Conservation (phyloP, 2,113 vertebrate species). For the Chaetura pelagica region DNA sequence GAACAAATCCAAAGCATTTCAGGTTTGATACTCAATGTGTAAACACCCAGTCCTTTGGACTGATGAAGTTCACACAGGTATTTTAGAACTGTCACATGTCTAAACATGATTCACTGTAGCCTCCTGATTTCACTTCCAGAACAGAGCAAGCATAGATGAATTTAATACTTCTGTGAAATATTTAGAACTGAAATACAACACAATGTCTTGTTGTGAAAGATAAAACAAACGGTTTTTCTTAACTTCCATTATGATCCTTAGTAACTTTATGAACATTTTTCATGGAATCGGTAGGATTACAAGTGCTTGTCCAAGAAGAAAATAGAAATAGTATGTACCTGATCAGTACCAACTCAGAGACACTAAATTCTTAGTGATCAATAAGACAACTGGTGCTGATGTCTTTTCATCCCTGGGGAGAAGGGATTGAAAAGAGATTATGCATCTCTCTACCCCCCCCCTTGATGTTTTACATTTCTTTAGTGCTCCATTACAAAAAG, state of each 20-base stretch:
- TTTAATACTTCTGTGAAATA: neutral
- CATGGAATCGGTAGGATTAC: neutral
- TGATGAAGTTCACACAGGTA: neutral
- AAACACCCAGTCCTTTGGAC: neutral
- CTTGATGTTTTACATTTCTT: neutral
- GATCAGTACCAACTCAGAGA: neutral
- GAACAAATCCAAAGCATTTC: neutral
- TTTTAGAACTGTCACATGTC: neutral
- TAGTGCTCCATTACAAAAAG: conserved; percentile 47
- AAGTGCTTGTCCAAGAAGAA: neutral
- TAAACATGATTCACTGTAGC: neutral
- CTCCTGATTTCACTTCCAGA: neutral
- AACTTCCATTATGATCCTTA: neutral
- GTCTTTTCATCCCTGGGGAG: neutral
- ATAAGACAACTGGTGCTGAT: neutral
- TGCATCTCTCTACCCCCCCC: neutral
- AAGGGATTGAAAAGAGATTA: neutral
- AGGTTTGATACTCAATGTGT: neutral
- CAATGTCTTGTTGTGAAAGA: neutral
- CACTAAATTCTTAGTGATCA: neutral
- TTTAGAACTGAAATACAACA: neutral
- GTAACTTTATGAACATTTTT: neutral
- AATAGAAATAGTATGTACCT: neutral
- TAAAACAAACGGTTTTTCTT: neutral
- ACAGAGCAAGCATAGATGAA: neutral